Base-by-base conservation (phyloP, 2,797 vertebrate genomes). In the Delichon dasypus region DNA sequence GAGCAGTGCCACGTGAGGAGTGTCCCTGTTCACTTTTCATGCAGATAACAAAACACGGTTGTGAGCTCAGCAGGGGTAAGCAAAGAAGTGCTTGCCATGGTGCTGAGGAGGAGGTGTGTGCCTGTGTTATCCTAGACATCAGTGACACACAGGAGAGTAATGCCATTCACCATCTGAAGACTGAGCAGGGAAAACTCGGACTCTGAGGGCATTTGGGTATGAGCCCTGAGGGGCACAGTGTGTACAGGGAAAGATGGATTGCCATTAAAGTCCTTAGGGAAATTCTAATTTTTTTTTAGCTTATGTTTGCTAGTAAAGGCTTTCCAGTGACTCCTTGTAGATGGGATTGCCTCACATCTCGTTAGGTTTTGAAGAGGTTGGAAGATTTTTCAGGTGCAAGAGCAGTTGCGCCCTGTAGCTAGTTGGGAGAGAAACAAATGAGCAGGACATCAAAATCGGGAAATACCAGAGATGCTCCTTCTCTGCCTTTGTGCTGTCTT, bases 1-100 rank as follows among this genome's bases (percentile, higher is more conserved):
- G 30, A 38, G 4, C 5, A 53, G 51, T 23, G 26, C 55, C 27
- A 36, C 0, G 0, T 42, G 57, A 58, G 40, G 32, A 65, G 20
- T 5, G 8, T 65, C 36, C n/a, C 58, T 54, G 4, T 22, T 73
- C 45, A 17, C 10, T 38, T 77, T 38, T 61, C 32, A 17, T 6
- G 5, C 3, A 38, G 47, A 20, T 22, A 42, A 10, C n/a, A 73
- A 66, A 73, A 13, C 1, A 0, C 5, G 26, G 16, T 81, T 90
- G 11, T 36, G 71, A 89, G 44, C 29, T 79, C 32, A 29, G 36
- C 29, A 32, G 16, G 77, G 54, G 48, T 20, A 26, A 92, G 65
- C 13, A 80, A 26, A 68, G 50, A 40, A 74, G 5, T 38, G 23
- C 54, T 18, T 20, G 27, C 44, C 20, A 5, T 11, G 9, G 23